phyloP scores from a whole-genome alignment of 2,888 invertebrate species.

The Nebria salina region DNA sequence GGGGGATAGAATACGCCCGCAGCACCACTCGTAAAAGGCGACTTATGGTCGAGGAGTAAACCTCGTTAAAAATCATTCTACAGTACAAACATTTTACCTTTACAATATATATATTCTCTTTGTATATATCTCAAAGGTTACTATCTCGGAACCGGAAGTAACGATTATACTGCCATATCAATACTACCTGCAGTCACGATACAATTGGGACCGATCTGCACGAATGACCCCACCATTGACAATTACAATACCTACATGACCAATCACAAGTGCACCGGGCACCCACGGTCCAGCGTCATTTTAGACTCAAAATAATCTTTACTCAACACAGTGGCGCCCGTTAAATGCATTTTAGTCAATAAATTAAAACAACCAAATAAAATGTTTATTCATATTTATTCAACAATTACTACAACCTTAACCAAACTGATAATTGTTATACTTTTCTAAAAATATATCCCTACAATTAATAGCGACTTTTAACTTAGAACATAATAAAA shows the following conservation, averaged over 20 bases:
- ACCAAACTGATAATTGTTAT: slow-evolving; percentile 71
- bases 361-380: too few species aligned
- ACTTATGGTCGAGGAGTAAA: too few species aligned
- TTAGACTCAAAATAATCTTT: too few species aligned
- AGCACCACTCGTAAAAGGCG: neutral
- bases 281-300: neutral
- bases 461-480: slow-evolving; percentile 83
- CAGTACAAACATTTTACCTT: too few species aligned
- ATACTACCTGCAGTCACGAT: slow-evolving; percentile 29
- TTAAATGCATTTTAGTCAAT: too few species aligned
- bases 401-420: slow-evolving; percentile 3
- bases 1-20: neutral
- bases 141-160: slow-evolving; percentile 9
- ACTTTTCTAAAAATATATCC: slow-evolving; percentile 83
- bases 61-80: too few species aligned
- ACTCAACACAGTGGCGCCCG: too few species aligned
- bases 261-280: neutral
- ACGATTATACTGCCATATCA: slow-evolving; percentile 5
- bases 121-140: too few species aligned
- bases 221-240: slow-evolving; percentile 34
- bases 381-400: too few species aligned
- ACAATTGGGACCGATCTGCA: slow-evolving; percentile 36
- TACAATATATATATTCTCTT: too few species aligned
- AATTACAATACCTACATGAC: slow-evolving; percentile 2
- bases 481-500: slow-evolving; percentile 89